Percentiles rank a stretch among this genome's conserved stretches.
These are phyloP conservation scores for Tragelaphus strepsiceros DNA, from an alignment of 2,113 vertebrate genomes.

Conservation along the genomic window DNA sequence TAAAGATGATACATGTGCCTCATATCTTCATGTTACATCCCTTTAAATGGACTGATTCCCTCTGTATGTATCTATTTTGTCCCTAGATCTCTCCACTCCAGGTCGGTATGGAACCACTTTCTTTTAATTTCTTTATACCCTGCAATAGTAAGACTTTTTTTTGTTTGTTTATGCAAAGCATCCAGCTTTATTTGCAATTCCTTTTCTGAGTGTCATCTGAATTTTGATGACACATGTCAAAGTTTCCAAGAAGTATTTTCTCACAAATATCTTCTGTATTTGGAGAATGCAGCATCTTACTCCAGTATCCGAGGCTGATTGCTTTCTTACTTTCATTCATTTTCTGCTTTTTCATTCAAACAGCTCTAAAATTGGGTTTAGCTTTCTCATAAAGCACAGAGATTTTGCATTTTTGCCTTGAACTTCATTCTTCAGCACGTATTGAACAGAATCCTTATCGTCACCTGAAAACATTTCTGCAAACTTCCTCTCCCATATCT, in stretches of 20 bases:
- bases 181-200: background rate
- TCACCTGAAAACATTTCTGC: background rate
- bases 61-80: background rate
- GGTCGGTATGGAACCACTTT: no score
- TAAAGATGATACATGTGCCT: background rate
- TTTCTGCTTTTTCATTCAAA: background rate
- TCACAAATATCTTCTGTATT: background rate
- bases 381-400: background rate
- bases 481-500: background rate
- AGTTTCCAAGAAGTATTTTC: background rate
- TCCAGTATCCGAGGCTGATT: background rate
- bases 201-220: background rate
- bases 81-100: background rate
- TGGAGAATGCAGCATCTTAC: background rate
- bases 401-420: background rate
- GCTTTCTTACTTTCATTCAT: background rate
- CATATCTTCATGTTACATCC: background rate
- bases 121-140: background rate
- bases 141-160: background rate
- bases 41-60: background rate
- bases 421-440: background rate
- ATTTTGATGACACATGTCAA: background rate
- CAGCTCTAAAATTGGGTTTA: background rate
- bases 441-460: background rate
- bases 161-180: background rate